A percentile compares a stretch with the other conserved stretches of the same genome.
Evolutionary conservation across 2,888 invertebrate genomes (phyloP).

Genomic region (Drosophila limbata): DNA sequence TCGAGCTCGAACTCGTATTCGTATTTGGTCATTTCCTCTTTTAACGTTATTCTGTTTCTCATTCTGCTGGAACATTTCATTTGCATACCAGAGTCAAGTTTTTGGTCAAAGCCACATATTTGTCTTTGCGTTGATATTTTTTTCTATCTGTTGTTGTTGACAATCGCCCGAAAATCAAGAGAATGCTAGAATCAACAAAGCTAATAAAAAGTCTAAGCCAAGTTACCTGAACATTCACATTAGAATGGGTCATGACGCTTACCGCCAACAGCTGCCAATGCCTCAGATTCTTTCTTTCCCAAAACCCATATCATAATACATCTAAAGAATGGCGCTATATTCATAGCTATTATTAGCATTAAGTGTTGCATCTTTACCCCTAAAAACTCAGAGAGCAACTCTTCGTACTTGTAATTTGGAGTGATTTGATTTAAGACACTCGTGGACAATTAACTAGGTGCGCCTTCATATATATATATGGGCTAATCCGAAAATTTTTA

Average conservation of each 20-base stretch:
- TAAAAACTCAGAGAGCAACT: background rate
- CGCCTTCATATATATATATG: no score
- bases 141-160: conserved; percentile 25
- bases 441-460: background rate
- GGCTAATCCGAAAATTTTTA: no score
- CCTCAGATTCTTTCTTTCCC: background rate
- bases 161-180: conserved; percentile 23
- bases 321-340: background rate
- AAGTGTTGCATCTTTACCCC: conserved; percentile 15
- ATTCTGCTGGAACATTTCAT: conserved; percentile 60
- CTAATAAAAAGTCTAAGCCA: conserved; percentile 33
- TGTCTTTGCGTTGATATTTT: conserved; percentile 23
- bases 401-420: conserved; percentile 1
- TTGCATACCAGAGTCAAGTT: conserved; percentile 61
- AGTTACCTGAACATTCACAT: conserved; percentile 22
- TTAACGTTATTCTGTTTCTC: conserved; percentile 34
- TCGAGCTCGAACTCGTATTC: conserved; percentile 29
- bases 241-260: conserved; percentile 27
- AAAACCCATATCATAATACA: background rate
- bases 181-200: conserved; percentile 50
- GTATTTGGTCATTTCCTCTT: conserved; percentile 74
- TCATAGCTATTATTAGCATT: background rate
- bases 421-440: conserved; percentile 1
- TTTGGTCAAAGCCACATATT: conserved; percentile 56
- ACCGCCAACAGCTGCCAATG: conserved; percentile 4